Base-by-base conservation (phyloP, 1,140 invertebrate species). In the Penaeus japonicus region DNA sequence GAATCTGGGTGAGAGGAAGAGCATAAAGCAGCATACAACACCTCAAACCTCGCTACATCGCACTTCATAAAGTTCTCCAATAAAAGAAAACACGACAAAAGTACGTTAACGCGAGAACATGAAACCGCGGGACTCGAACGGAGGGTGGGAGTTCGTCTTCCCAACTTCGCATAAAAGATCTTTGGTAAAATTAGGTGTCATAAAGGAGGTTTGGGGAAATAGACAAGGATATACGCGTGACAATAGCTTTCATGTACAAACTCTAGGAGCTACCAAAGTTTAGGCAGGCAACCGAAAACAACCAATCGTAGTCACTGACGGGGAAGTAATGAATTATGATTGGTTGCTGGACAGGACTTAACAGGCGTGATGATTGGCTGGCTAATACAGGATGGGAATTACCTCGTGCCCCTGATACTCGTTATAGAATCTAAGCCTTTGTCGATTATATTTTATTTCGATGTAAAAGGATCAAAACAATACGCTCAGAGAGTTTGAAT, bases 291-390 rank as follows among this genome's bases (percentile, higher is more conserved):
- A 88, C 80, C 86, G 86, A 88, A 88, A 88, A 88, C 86, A 88
- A 88, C 79, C 86, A 88, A 88, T 88, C 86, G 73, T 80, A 88
- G 86, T 88, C 80, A 83, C 86, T 88, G 86, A 88, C 81, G 86
- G 83, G 86, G 81, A 83, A 88, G 80, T 88, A 88, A 88, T 88
- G 81, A 88, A 73, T 88, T 88, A 88, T 88, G 86, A 88, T 88
- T 84, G 80, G 86, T 88, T 88, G 86, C 81, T 55, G 86, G 80
- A 54, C 80, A 57, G 55, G 65, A 39, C 80, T 79, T 77, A 88
- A 88, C 86, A 78, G 86, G 86, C 80, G 86, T 77, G 86, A 88
- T 88, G 80, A 88, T 88, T 88, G 86, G 80, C 80, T 88, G 4
- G 86, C 83, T 83, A 83, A 88, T 88, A 83, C 65, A 35, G 86